Percentiles rank a stretch among this genome's conserved stretches.
Conservation (phyloP, 2,113 vertebrate species). For the Caretta caretta region DNA sequence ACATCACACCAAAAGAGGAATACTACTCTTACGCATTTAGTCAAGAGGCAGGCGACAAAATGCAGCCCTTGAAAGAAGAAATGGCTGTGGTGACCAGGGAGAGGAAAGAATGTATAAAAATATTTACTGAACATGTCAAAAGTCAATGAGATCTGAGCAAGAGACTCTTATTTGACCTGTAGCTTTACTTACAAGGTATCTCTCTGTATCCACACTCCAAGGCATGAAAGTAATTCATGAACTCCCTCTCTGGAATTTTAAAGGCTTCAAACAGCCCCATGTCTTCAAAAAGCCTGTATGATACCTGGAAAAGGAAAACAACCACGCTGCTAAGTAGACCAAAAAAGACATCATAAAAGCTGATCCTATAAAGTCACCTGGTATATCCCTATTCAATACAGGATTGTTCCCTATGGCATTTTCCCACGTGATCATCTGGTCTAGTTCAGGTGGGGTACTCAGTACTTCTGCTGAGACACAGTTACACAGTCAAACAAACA, state of each 20-base stretch:
- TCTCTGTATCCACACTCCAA: slow-evolving; percentile 97
- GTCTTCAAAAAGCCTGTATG: slow-evolving; percentile 97
- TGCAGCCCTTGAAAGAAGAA: neutral
- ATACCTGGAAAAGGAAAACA: slow-evolving; percentile 83
- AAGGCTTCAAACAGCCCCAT: slow-evolving; percentile 96
- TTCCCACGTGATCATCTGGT: neutral
- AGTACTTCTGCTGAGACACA: neutral
- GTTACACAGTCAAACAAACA: neutral
- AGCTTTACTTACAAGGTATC: slow-evolving; percentile 93
- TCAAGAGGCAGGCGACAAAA: neutral
- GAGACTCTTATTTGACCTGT: neutral
- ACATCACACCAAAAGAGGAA: neutral
- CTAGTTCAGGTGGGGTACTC: neutral
- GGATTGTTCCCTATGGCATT: neutral
- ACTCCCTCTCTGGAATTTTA: slow-evolving; percentile 95
- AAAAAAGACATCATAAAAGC: neutral
- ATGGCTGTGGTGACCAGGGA: neutral
- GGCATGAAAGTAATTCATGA: slow-evolving; percentile 99
- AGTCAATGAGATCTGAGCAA: neutral
- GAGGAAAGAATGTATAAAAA: neutral
- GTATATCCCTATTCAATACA: neutral
- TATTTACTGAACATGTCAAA: neutral
- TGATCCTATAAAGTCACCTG: rapidly evolving
- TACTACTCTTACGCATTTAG: neutral
- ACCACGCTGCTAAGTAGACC: neutral